Conservation (phyloP, 2,797 vertebrate genomes). For the Cossypha polioptera region DNA sequence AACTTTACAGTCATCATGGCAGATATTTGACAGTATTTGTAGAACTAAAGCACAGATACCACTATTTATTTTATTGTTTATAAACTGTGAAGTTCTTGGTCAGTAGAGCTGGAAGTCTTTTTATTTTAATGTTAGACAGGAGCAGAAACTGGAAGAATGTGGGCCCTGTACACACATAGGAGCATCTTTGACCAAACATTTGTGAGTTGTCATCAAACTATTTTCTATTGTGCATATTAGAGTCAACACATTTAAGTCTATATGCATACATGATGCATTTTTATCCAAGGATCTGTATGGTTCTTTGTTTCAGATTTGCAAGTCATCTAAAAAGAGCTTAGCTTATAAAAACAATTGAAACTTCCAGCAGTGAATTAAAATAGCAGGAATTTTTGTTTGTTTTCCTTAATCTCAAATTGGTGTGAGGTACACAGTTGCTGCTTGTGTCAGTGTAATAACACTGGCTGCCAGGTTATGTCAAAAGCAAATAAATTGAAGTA, state of each 20-base stretch:
- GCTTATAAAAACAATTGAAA: background rate
- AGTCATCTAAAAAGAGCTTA: background rate
- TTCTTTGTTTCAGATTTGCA: background rate
- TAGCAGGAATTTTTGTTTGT: background rate
- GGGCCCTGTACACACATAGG: background rate
- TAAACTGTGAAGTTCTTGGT: background rate
- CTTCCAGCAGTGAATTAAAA: background rate
- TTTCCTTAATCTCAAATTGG: constrained; percentile 13
- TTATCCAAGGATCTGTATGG: background rate
- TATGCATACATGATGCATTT: background rate
- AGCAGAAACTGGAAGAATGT: background rate
- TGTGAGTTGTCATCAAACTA: background rate
- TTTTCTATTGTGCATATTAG: background rate
- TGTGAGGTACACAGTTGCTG: background rate
- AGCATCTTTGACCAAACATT: background rate
- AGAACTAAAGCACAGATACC: background rate
- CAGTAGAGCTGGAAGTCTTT: background rate
- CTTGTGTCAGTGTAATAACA: background rate
- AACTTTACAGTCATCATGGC: background rate
- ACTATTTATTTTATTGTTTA: background rate
- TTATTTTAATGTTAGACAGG: background rate
- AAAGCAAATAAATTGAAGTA: background rate
- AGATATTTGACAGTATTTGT: constrained; percentile 1
- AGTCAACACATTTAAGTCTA: background rate
- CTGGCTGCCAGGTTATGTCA: background rate